These are phyloP conservation scores for Nasonovia ribisnigri DNA, from an alignment of 2,888 invertebrate genomes.

Conservation along the genomic window DNA sequence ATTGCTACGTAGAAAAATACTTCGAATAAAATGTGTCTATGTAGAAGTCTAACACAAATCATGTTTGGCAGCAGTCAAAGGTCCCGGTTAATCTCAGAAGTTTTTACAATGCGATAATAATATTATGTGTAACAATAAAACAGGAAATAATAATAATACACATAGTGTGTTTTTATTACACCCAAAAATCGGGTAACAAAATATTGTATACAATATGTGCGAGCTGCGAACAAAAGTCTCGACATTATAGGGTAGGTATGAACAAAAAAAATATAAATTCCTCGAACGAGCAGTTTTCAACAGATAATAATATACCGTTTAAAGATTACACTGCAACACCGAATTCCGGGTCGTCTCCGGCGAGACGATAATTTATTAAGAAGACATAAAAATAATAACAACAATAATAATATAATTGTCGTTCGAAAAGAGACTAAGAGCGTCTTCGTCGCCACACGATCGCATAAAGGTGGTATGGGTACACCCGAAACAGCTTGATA, in stretches of 20 bases:
- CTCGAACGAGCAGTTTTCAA: neutral
- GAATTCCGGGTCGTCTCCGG: neutral
- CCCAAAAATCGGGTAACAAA: neutral
- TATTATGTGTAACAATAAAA: neutral
- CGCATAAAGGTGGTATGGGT: neutral
- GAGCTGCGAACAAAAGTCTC: neutral
- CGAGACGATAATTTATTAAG: neutral
- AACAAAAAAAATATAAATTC: neutral
- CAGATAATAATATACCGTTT: neutral
- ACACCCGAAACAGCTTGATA: constrained; percentile 45
- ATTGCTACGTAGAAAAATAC: neutral
- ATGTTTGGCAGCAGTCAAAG: neutral
- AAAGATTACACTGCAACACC: neutral
- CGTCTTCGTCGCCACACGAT: neutral
- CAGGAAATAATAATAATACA: neutral
- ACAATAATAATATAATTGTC: neutral
- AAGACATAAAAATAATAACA: neutral
- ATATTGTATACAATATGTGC: neutral
- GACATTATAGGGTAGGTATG: too few relatives aligned
- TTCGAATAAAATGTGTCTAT: neutral
- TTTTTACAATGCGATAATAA: neutral
- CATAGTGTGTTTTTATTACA: neutral
- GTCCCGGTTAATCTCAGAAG: neutral
- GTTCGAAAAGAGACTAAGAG: neutral
- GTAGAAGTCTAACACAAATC: too few relatives aligned